phyloP scores from a whole-genome alignment of 2,113 vertebrate species.

The Andinoacara biseriatus region DNA sequence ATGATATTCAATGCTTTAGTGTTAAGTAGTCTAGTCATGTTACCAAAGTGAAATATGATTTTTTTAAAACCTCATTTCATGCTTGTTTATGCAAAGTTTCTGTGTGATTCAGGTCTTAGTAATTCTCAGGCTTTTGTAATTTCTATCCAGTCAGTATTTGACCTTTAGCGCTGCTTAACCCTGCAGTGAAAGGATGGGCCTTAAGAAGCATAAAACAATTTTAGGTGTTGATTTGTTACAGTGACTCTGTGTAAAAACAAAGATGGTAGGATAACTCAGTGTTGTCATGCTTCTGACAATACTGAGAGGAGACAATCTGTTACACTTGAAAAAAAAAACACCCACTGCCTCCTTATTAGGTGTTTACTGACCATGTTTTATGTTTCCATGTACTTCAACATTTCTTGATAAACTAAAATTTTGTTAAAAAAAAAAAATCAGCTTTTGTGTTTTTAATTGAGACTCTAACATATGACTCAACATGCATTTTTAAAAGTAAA shows the following conservation, averaged over 20 bases:
- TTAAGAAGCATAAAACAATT: conserved; percentile 38
- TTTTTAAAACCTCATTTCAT: conserved; percentile 7
- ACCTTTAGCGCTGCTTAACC: conserved; percentile 13
- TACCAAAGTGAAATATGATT: conserved; percentile 35
- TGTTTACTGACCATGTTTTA: conserved; percentile 42
- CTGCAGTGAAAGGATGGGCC: conserved; percentile 7
- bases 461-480: not conserved
- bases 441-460: conserved; percentile 12
- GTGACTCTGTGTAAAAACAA: not conserved
- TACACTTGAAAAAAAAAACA: conserved; percentile 50
- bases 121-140: conserved; percentile 47
- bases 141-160: conserved; percentile 35
- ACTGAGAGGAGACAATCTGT: conserved; percentile 32
- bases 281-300: not conserved
- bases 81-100: conserved; percentile 2
- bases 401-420: conserved; percentile 41
- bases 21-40: conserved; percentile 24
- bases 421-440: conserved; percentile 31
- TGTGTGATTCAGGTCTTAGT: conserved; percentile 47
- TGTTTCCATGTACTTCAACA: conserved; percentile 36
- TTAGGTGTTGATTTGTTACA: not conserved
- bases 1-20: conserved; percentile 35
- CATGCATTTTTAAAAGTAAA: too few species aligned
- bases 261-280: not conserved
- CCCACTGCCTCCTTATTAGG: conserved; percentile 32